phyloP scores from a whole-genome alignment of 2,888 invertebrate genomes.

The Archaeoteleia sp. region DNA sequence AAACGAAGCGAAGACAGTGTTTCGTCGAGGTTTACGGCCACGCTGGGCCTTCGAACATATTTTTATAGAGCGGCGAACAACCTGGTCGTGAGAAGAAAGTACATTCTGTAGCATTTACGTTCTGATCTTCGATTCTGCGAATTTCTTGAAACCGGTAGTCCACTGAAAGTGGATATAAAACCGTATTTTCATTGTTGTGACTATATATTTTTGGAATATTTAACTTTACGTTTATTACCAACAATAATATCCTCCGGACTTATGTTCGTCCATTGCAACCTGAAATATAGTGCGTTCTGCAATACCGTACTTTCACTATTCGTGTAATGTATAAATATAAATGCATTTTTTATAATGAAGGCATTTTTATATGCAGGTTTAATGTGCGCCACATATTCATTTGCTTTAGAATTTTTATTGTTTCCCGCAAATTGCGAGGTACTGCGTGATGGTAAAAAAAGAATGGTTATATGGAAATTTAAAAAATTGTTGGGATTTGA shows the following conservation, averaged over 20 bases:
- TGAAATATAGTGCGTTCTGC: not conserved
- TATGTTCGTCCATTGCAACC: slow-evolving; percentile 19
- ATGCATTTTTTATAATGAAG: not conserved
- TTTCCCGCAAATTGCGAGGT: too few species aligned
- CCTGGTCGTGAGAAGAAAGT: slow-evolving; percentile 50
- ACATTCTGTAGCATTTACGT: slow-evolving; percentile 30
- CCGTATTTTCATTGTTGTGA: slow-evolving; percentile 47
- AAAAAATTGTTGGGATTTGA: too few species aligned
- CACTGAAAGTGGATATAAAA: slow-evolving; percentile 46
- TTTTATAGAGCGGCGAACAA: slow-evolving; percentile 63
- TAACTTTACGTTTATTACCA: slow-evolving; percentile 46
- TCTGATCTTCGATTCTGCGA: slow-evolving; percentile 43
- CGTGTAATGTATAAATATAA: not conserved
- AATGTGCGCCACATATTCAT: too few species aligned
- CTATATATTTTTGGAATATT: slow-evolving; percentile 54
- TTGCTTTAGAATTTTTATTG: too few species aligned
- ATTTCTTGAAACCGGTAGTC: slow-evolving; percentile 51
- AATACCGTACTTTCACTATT: slow-evolving; percentile 38
- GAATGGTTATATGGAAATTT: too few species aligned
- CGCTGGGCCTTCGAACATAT: slow-evolving; percentile 64
- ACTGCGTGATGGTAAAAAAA: too few species aligned
- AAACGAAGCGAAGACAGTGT: slow-evolving; percentile 53
- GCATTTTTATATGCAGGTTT: not conserved
- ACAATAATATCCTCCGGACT: slow-evolving; percentile 39
- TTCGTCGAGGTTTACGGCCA: slow-evolving; percentile 56